These are phyloP conservation scores for Acrocephalus arundinaceus DNA, from an alignment of 2,113 vertebrate species.

Conservation along the genomic window DNA sequence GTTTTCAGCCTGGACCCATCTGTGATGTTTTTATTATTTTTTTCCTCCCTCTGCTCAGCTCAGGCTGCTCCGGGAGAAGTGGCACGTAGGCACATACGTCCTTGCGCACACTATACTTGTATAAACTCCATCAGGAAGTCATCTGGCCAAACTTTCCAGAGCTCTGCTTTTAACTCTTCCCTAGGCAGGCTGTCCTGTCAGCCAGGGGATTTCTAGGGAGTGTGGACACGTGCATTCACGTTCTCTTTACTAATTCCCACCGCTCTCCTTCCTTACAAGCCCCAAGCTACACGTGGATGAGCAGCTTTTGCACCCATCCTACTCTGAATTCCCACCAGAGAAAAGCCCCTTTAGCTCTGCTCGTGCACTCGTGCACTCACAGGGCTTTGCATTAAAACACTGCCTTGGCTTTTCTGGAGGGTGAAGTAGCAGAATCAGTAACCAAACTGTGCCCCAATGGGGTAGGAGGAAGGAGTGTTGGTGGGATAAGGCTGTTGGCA, in stretches of 20 bases:
- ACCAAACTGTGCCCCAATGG: fast-evolving
- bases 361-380: background rate
- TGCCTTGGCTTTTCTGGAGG: background rate
- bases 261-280: background rate
- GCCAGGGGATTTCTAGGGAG: conserved; percentile 4
- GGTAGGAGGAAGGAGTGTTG: background rate
- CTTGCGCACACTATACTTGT: conserved; percentile 55
- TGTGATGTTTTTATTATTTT: conserved; percentile 21
- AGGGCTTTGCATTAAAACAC: background rate
- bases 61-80: conserved; percentile 56
- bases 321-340: background rate
- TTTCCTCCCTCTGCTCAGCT: background rate
- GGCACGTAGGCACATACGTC: conserved; percentile 69
- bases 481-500: background rate
- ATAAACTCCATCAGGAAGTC: conserved; percentile 74
- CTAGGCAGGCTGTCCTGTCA: background rate
- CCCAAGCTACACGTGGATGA: fast-evolving
- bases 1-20: conserved; percentile 49
- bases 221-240: background rate
- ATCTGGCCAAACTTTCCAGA: conserved; percentile 67
- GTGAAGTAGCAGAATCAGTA: background rate
- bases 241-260: background rate
- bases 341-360: background rate
- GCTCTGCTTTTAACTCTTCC: conserved; percentile 64
- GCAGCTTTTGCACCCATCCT: background rate